A percentile compares a stretch with the other conserved stretches of the same genome.
phyloP scores from a whole-genome alignment of 2,888 invertebrate species.

The Drosophila kambysellisi region DNA sequence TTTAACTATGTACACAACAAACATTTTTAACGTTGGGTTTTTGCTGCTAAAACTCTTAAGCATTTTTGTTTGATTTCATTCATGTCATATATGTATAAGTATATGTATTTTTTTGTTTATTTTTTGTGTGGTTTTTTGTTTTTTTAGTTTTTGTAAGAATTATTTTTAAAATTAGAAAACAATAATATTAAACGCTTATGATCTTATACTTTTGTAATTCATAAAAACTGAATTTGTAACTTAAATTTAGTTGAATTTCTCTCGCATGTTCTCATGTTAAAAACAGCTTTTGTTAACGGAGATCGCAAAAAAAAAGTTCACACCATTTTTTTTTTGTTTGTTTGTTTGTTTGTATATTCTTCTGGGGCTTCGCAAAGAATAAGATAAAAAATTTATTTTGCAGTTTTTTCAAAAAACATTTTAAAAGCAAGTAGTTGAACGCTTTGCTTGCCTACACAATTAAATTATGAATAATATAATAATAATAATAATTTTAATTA shows the following conservation, averaged over 20 bases:
- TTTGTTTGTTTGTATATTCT: conserved; percentile 8
- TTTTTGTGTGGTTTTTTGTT: conserved; percentile 31
- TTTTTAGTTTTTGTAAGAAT: conserved; percentile 18
- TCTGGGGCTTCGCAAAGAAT: conserved; percentile 27
- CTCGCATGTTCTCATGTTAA: conserved; percentile 46
- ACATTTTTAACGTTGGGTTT: conserved; percentile 80
- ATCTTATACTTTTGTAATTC: conserved; percentile 60
- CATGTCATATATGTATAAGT: conserved; percentile 32
- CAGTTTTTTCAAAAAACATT: conserved; percentile 81
- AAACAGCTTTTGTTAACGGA: conserved; percentile 57
- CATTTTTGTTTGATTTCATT: conserved; percentile 55
- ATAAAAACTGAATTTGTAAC: conserved; percentile 73
- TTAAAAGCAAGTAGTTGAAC: conserved; percentile 73
- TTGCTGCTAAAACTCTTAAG: conserved; percentile 68
- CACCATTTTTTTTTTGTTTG: conserved; percentile 34
- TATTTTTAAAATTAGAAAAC: conserved; percentile 79
- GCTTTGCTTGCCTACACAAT: conserved; percentile 54
- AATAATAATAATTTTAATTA: conserved; percentile 55
- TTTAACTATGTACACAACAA: conserved; percentile 81
- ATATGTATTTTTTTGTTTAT: conserved; percentile 30
- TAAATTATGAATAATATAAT: conserved; percentile 50
- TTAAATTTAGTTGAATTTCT: conserved; percentile 55
- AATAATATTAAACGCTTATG: conserved; percentile 63
- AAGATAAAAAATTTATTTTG: conserved; percentile 49
- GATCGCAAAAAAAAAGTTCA: conserved; percentile 70